phyloP scores from a whole-genome alignment of 2,888 invertebrate species.

The Deilephila elpenor region DNA sequence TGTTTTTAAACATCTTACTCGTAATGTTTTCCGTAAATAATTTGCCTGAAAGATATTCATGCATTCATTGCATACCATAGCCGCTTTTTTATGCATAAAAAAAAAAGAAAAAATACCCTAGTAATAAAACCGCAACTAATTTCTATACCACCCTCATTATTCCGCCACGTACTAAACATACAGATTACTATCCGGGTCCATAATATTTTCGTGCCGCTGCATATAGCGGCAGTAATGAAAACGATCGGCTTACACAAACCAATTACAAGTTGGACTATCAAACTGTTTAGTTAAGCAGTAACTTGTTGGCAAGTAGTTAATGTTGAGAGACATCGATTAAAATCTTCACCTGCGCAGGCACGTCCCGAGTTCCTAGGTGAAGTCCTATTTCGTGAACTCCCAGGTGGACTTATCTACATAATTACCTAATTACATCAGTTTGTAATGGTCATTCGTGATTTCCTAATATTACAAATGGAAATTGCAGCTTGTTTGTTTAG shows the following conservation, averaged over 20 bases:
- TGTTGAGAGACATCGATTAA: constrained; percentile 14
- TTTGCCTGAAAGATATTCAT: background rate
- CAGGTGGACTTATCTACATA: background rate
- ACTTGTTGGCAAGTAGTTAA: constrained; percentile 5
- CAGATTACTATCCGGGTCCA: background rate
- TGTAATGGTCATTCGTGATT: background rate
- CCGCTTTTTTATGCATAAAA: no score
- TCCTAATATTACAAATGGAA: no score
- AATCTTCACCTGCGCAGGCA: background rate
- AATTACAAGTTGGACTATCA: constrained; percentile 21
- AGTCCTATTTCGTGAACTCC: background rate
- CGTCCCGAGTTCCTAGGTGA: background rate
- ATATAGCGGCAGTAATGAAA: constrained; percentile 7
- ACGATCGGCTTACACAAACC: constrained; percentile 16
- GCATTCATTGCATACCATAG: no score
- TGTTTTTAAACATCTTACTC: no score
- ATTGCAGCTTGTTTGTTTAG: no score
- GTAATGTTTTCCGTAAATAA: background rate
- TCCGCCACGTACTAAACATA: no score
- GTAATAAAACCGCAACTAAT: no score
- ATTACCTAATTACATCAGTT: background rate
- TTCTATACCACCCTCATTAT: no score
- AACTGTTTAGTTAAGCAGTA: constrained; percentile 15
- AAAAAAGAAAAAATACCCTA: no score
- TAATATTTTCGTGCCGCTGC: background rate